Percentiles rank a stretch among this genome's conserved stretches.
Evolutionary conservation across 2,888 invertebrate genomes (phyloP).

Genomic region (Entomobrya proxima): DNA sequence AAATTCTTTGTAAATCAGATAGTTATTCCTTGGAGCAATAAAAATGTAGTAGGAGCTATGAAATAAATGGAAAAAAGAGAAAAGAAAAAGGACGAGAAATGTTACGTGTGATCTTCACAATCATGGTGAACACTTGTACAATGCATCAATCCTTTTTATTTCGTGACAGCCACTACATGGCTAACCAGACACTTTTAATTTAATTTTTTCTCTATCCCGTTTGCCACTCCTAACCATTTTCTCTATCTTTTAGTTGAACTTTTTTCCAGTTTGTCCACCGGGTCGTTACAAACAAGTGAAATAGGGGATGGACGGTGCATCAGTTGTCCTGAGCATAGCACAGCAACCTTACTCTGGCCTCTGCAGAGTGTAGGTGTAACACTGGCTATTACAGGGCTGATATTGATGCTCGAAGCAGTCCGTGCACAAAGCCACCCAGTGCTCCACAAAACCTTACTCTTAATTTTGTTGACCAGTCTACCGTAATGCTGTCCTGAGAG

Average conservation of each 20-base stretch:
- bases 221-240: too few relatives aligned
- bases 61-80: too few relatives aligned
- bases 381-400: constrained; percentile 90
- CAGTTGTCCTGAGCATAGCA: constrained; percentile 92
- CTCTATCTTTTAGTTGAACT: too few relatives aligned
- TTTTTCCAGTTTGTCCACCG: constrained; percentile 83
- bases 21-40: constrained; percentile 29
- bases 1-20: constrained; percentile 61
- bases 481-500: constrained; percentile 93
- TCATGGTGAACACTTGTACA: constrained; percentile 62
- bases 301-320: constrained; percentile 92
- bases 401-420: constrained; percentile 89
- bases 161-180: constrained; percentile 40
- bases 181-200: constrained; percentile 58
- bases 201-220: constrained; percentile 44
- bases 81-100: neutral
- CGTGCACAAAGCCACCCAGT: constrained; percentile 95
- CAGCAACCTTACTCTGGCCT: constrained; percentile 87
- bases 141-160: constrained; percentile 61
- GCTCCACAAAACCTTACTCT: constrained; percentile 93
- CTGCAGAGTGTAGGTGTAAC: constrained; percentile 85
- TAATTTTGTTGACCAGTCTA: constrained; percentile 93
- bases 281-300: constrained; percentile 93
- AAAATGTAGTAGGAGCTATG: neutral
- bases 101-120: constrained; percentile 50